These are phyloP conservation scores for Gibbula magus DNA, from an alignment of 2,888 invertebrate species.

Conservation along the genomic window DNA sequence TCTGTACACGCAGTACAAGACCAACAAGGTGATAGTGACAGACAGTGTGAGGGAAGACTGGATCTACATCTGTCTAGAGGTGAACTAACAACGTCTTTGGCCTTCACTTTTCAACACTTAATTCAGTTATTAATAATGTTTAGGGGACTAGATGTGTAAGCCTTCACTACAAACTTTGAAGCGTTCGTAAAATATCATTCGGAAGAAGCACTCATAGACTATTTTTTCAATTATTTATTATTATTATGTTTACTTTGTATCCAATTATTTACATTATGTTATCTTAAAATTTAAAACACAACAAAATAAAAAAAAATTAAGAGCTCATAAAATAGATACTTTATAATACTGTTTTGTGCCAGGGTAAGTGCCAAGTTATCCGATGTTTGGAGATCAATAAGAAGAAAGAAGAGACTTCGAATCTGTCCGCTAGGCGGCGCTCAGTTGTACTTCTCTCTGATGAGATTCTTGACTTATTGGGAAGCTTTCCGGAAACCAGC, in stretches of 20 bases:
- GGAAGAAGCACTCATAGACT: no score
- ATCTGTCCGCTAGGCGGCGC: slow-evolving; percentile 22
- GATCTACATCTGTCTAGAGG: slow-evolving; percentile 70
- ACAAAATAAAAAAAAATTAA: background rate
- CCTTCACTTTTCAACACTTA: no score
- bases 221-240: no score
- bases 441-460: slow-evolving; percentile 44
- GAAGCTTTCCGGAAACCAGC: slow-evolving; percentile 9
- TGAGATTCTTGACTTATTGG: slow-evolving; percentile 48
- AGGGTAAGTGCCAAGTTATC: slow-evolving; percentile 65
- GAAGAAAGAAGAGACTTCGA: slow-evolving; percentile 29
- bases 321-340: background rate
- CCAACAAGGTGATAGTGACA: slow-evolving; percentile 65
- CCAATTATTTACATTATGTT: no score
- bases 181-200: no score
- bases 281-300: no score
- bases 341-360: background rate
- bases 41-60: slow-evolving; percentile 64
- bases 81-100: slow-evolving; percentile 34
- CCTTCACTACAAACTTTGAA: no score
- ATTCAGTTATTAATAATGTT: no score
- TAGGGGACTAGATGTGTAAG: no score
- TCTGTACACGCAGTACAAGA: slow-evolving; percentile 62
- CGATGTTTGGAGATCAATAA: slow-evolving; percentile 49
- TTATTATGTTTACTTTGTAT: no score